Conservation (phyloP, 2,888 invertebrate genomes). For the Brachyptera risi region DNA sequence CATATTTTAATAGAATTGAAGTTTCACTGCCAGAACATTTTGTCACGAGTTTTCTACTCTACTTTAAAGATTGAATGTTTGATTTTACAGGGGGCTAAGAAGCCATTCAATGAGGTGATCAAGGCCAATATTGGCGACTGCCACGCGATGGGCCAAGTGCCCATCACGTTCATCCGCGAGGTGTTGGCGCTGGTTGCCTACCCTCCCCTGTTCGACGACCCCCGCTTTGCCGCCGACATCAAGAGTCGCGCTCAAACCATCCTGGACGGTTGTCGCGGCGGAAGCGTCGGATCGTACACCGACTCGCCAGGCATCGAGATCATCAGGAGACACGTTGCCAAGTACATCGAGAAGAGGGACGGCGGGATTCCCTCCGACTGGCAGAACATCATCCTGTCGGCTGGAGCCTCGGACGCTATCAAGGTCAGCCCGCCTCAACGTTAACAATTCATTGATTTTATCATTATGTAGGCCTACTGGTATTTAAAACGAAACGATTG, state of each 20-base stretch:
- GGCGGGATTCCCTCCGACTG: constrained; percentile 66
- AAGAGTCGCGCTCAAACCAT: constrained; percentile 67
- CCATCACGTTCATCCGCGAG: constrained; percentile 93
- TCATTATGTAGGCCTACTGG: no score
- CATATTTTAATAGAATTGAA: no score
- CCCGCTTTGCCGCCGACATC: constrained; percentile 76
- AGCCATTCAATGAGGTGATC: constrained; percentile 90
- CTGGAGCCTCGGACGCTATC: constrained; percentile 91
- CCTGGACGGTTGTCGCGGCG: constrained; percentile 66
- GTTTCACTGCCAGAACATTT: no score
- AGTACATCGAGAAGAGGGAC: constrained; percentile 83
- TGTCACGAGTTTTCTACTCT: no score
- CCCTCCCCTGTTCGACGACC: constrained; percentile 67
- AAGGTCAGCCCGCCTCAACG: constrained; percentile 55
- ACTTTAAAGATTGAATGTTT: not conserved
- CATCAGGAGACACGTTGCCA: constrained; percentile 80
- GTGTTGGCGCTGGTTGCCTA: constrained; percentile 74
- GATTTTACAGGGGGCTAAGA: constrained; percentile 65
- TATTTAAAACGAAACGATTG: not conserved
- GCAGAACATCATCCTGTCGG: constrained; percentile 77
- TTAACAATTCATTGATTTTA: no score
- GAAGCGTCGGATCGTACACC: constrained; percentile 83
- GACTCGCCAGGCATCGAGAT: constrained; percentile 87
- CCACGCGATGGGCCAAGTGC: constrained; percentile 95
- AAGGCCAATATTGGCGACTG: constrained; percentile 98